Evolutionary conservation across 2,797 vertebrate species (phyloP).

Genomic region (Toxotes lorentzi): DNA sequence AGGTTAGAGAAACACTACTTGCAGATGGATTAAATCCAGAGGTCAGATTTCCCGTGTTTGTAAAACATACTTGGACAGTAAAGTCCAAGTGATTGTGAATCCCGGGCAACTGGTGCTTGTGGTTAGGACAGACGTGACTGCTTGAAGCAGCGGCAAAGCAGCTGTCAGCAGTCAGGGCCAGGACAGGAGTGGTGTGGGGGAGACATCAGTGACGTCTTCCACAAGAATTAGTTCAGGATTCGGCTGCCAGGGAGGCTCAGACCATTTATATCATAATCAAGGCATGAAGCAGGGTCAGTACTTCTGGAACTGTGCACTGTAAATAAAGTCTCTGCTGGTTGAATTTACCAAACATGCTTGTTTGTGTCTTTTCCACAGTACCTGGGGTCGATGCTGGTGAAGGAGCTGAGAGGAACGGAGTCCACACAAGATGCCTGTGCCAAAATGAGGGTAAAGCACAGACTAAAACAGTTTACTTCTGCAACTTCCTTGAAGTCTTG

Average conservation of each 20-base stretch:
- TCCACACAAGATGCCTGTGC: conserved; percentile 99
- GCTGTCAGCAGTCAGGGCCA: conserved; percentile 18
- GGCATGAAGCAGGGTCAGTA: background rate
- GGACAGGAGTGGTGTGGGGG: background rate
- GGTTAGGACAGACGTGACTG: background rate
- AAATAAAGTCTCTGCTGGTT: background rate
- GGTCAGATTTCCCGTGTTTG: too few relatives aligned
- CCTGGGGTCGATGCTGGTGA: conserved; percentile 99
- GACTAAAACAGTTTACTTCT: background rate
- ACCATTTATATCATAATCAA: background rate
- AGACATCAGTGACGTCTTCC: conserved; percentile 15
- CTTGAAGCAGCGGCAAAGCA: background rate
- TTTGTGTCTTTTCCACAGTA: conserved; percentile 86
- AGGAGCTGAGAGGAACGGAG: conserved; percentile 97
- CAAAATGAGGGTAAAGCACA: conserved; percentile 96
- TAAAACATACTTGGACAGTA: too few relatives aligned
- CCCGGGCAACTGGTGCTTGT: background rate
- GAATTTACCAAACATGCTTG: background rate
- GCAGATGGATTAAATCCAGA: too few relatives aligned
- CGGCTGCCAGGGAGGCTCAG: background rate
- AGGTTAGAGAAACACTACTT: too few relatives aligned
- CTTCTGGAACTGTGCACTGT: background rate
- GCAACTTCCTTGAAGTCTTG: background rate
- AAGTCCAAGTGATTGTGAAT: background rate
- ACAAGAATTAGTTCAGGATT: background rate